Conservation (phyloP, 2,888 invertebrate genomes). For the Teleogryllus oceanicus region DNA sequence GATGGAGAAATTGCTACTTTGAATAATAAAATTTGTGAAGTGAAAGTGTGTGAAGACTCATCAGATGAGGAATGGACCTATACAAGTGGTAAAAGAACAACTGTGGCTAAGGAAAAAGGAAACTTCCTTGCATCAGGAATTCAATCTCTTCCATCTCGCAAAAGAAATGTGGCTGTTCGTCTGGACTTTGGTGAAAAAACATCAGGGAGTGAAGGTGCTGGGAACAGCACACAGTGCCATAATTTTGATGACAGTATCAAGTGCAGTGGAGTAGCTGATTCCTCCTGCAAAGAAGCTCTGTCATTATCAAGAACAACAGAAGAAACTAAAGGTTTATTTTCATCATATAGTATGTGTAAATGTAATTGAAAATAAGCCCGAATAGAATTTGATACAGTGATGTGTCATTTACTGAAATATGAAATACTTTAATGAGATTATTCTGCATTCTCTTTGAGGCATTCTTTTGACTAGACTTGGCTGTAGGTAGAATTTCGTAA, state of each 20-base stretch:
- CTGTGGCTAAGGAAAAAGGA: not conserved
- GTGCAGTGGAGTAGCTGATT: not conserved
- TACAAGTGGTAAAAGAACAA: conserved; percentile 40
- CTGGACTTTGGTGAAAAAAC: conserved; percentile 42
- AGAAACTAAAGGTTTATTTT: not conserved
- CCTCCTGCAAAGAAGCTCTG: not conserved
- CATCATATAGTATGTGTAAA: not conserved
- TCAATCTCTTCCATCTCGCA: conserved; percentile 28
- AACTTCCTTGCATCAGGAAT: not conserved
- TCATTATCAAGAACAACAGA: not conserved
- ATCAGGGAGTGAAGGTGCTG: conserved; percentile 41
- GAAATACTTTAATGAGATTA: no score
- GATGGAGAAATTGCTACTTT: conserved; percentile 45
- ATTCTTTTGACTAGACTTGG: no score
- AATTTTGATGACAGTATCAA: no score
- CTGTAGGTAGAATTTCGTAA: no score
- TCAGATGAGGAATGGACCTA: conserved; percentile 67
- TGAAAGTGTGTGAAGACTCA: conserved; percentile 48
- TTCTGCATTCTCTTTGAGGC: no score
- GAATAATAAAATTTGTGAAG: conserved; percentile 19
- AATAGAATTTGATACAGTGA: no score
- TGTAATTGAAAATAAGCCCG: not conserved
- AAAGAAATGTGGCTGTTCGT: conserved; percentile 43
- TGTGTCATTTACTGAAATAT: no score
- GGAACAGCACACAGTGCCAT: not conserved